A percentile compares a stretch with the other conserved stretches of the same genome.
These are phyloP conservation scores for Donacobius atricapilla DNA, from an alignment of 2,113 vertebrate species.

Conservation along the genomic window DNA sequence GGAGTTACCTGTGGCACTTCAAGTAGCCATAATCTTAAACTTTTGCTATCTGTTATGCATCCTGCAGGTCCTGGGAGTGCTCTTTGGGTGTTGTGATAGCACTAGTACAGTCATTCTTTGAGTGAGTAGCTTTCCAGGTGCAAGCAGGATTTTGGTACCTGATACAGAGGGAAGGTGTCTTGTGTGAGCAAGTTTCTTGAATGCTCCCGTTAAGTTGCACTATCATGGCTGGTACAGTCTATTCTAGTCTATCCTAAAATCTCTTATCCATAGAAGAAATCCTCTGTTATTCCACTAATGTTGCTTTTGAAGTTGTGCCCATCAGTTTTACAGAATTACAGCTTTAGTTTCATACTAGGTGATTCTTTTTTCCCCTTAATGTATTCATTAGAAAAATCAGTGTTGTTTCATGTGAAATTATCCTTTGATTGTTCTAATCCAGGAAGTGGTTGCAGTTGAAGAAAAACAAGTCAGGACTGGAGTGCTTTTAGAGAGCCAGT, in stretches of 20 bases:
- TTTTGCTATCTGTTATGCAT: not conserved
- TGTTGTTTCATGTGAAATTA: not conserved
- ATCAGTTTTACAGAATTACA: not conserved
- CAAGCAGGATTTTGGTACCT: not conserved
- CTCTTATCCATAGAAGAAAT: not conserved
- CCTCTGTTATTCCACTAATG: not conserved
- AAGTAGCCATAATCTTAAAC: not conserved
- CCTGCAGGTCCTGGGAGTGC: not conserved
- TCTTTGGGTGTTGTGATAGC: not conserved
- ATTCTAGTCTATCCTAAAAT: not conserved
- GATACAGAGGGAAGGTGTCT: not conserved
- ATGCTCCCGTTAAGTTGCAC: not conserved
- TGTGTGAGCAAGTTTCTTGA: not conserved
- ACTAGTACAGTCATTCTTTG: not conserved
- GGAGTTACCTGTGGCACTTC: not conserved
- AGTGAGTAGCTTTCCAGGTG: not conserved
- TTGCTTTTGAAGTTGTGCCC: not conserved
- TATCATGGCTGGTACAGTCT: not conserved
- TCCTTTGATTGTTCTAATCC: not conserved
- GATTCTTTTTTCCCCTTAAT: not conserved
- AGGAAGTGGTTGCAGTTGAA: not conserved
- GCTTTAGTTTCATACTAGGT: not conserved
- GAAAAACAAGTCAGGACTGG: not conserved
- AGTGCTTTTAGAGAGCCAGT: not conserved
- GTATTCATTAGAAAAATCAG: not conserved